Evolutionary conservation across 2,888 invertebrate genomes (phyloP).

Genomic region (Opisthograptis luteolata): DNA sequence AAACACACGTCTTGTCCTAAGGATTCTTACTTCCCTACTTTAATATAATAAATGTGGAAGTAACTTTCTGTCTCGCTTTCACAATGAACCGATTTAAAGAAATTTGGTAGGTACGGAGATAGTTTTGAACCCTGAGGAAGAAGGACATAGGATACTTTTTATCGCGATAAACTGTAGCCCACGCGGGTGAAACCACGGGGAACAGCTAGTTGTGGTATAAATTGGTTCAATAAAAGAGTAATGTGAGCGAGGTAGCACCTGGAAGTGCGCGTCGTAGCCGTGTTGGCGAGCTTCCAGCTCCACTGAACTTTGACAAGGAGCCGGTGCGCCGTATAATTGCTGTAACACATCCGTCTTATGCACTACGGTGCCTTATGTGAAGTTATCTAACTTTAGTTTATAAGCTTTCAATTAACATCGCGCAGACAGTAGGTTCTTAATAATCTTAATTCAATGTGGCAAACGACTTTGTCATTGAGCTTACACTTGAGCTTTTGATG

Average conservation of each 20-base stretch:
- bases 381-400: conserved; percentile 3
- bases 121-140: too few relatives aligned
- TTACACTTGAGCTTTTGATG: too few relatives aligned
- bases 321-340: conserved; percentile 60
- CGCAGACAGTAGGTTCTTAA: neutral
- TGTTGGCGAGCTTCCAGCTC: conserved; percentile 77
- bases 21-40: too few relatives aligned
- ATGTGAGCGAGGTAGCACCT: conserved; percentile 57
- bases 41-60: too few relatives aligned
- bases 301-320: conserved; percentile 81
- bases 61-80: too few relatives aligned
- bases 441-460: too few relatives aligned
- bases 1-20: conserved; percentile 19
- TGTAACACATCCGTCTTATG: conserved; percentile 53
- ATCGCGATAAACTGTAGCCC: too few relatives aligned
- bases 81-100: too few relatives aligned
- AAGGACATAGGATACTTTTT: too few relatives aligned
- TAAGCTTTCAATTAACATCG: conserved; percentile 8
- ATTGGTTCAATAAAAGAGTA: conserved; percentile 47
- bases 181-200: too few relatives aligned
- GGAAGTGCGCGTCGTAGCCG: conserved; percentile 71
- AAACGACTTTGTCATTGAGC: too few relatives aligned
- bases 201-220: conserved; percentile 36
- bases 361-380: conserved; percentile 35
- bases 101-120: too few relatives aligned